Percentiles rank a stretch among this genome's conserved stretches.
Evolutionary conservation across 2,888 invertebrate genomes (phyloP).

Genomic region (Cyaniris semiargus): DNA sequence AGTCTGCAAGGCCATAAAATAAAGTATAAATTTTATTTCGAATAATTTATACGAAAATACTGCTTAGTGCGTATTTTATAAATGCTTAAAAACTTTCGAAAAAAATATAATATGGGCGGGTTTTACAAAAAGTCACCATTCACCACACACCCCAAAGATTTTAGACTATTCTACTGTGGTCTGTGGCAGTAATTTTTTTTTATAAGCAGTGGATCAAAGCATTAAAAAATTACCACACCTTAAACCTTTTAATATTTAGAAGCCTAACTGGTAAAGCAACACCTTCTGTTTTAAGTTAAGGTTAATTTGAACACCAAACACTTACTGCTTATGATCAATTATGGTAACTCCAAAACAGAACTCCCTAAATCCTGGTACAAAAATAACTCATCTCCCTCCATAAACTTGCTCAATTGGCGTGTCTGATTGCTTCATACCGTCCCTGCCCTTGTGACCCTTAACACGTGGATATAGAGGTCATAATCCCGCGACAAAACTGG

Average conservation of each 20-base stretch:
- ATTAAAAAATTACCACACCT: no score
- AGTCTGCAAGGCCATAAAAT: background rate
- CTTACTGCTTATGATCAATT: background rate
- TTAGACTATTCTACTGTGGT: no score
- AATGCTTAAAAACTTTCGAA: no score
- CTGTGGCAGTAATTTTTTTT: no score
- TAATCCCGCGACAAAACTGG: conserved; percentile 52
- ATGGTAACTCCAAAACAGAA: conserved; percentile 11
- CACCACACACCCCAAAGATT: no score
- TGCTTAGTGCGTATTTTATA: background rate
- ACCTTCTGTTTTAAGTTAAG: background rate
- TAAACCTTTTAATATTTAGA: no score
- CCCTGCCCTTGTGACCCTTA: conserved; percentile 54
- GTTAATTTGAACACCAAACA: background rate
- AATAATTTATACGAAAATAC: background rate
- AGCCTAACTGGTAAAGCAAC: no score
- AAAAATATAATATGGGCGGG: no score
- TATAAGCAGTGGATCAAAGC: no score
- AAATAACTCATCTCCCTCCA: conserved; percentile 27
- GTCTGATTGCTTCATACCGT: conserved; percentile 49
- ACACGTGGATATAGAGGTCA: conserved; percentile 53
- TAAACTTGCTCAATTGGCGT: conserved; percentile 42
- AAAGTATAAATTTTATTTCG: background rate
- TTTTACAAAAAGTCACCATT: no score
- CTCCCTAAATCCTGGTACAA: conserved; percentile 1